These are phyloP conservation scores for Stenopsyche tienmushanensis DNA, from an alignment of 1,140 invertebrate genomes.

Conservation along the genomic window DNA sequence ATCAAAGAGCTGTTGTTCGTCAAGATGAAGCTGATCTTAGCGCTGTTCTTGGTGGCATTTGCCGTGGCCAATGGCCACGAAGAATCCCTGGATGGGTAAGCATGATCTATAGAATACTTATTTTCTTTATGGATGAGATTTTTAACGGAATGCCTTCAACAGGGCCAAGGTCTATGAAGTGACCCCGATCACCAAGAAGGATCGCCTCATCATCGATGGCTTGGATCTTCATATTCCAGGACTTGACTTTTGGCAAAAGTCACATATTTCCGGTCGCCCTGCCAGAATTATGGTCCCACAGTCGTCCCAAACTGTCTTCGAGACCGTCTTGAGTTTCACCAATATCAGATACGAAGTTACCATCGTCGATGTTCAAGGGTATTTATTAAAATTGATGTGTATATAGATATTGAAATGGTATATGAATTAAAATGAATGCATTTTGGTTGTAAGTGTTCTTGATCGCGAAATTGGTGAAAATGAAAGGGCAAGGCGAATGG, in stretches of 20 bases:
- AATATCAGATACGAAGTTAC: constrained; percentile 23
- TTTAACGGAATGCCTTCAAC: background rate
- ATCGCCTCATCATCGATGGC: constrained; percentile 14
- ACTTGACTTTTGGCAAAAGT: constrained; percentile 35
- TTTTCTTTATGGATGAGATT: background rate
- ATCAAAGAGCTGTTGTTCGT: background rate
- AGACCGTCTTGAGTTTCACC: constrained; percentile 8
- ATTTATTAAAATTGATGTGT: background rate
- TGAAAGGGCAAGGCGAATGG: constrained; percentile 17
- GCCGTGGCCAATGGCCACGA: constrained; percentile 26
- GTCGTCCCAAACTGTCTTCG: constrained; percentile 19
- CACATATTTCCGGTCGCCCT: constrained; percentile 28
- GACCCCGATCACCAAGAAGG: constrained; percentile 24
- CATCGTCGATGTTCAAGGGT: constrained; percentile 33
- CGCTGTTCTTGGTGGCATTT: constrained; percentile 34
- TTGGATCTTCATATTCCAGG: constrained; percentile 21
- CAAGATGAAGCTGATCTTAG: constrained; percentile 30
- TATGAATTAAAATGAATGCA: background rate
- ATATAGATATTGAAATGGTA: background rate
- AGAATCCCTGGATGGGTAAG: constrained; percentile 22
- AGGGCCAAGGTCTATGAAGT: constrained; percentile 38
- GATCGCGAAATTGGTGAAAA: constrained; percentile 25
- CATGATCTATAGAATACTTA: background rate
- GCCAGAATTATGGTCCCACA: constrained; percentile 29
- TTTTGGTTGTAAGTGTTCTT: constrained; percentile 19